Base-by-base conservation (phyloP, 2,888 invertebrate species). In the Platycheirus rosarum region DNA sequence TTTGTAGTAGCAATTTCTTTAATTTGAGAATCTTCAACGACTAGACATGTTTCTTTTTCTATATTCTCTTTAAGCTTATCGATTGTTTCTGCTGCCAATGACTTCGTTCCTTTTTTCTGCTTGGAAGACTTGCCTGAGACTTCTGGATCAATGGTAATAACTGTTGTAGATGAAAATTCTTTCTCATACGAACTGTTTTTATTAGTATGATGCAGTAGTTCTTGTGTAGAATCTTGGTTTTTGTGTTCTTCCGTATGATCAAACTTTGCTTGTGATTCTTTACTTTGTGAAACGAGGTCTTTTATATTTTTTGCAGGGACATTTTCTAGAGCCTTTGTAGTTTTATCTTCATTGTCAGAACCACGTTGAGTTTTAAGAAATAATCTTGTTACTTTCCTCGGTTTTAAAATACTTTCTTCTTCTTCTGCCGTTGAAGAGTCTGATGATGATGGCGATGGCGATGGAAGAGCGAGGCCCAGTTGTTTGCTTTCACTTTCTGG, bases 311-410 rank as follows among this genome's bases (percentile, higher is more conserved):
- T 8, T 32, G 8, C 8, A 32, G 29, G 3, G 6, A 26, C 26
- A 6, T 26, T n/a, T 23, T 23, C 6, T 23, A 23, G 3, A 23
- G 23, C 6, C 23, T 4, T 32, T 4, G 8, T 8, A 6, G 29
- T 7, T 32, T 32, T 13, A 6, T 26, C 8, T 26, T 23, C 23
- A 11, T 42, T 42, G 1, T 13, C n/a, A 40, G 37, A 0, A 8
- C 37, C 18, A 13, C n/a, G 7, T 11, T 57, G 14, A n/a, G 16
- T 13, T 60, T 32, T 60, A 0, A 60, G 26, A 44, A 18, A 60
- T n/a, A 44, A 18, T 44, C 60, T 44, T 29, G 60, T 60, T 18
- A 44, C 16, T 2, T 48, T 57, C 8, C 35, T 69, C 26, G 16
- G 37, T 6, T 13, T 26, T 3, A 11, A 29, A 11, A 6, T n/a